Evolutionary conservation across 2,797 vertebrate genomes (phyloP).

Genomic region (Cirrhinus molitorella): DNA sequence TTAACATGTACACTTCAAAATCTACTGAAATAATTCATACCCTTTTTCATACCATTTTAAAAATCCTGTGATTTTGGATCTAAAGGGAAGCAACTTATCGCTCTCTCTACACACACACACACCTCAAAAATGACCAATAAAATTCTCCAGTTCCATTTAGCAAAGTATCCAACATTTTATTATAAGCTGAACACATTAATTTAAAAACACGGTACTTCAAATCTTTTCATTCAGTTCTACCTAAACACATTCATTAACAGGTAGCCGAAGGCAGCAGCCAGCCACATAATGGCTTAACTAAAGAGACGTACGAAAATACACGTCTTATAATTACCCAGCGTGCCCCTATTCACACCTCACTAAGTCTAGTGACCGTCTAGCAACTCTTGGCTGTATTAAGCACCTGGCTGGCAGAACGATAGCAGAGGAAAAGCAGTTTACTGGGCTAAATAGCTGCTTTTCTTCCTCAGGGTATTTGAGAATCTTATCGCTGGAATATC

Average conservation of each 20-base stretch:
- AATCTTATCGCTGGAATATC: slow-evolving; percentile 83
- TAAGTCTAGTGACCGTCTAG: slow-evolving; percentile 78
- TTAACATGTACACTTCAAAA: background rate
- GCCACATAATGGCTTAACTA: slow-evolving; percentile 74
- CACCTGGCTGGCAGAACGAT: slow-evolving; percentile 75
- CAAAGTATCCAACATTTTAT: slow-evolving; percentile 15
- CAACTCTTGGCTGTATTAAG: slow-evolving; percentile 72
- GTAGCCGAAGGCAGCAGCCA: slow-evolving; percentile 17
- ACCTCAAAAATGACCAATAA: background rate
- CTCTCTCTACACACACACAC: background rate
- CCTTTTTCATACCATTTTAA: background rate
- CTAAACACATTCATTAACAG: slow-evolving; percentile 46
- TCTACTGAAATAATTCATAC: background rate
- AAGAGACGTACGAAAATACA: slow-evolving; percentile 71
- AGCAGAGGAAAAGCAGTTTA: slow-evolving; percentile 70
- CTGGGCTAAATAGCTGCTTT: slow-evolving; percentile 78
- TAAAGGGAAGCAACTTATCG: background rate
- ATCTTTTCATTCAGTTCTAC: slow-evolving; percentile 14
- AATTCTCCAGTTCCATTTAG: slow-evolving; percentile 16
- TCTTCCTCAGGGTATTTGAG: slow-evolving; percentile 79
- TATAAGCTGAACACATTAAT: background rate
- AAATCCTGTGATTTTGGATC: background rate
- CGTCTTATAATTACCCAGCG: slow-evolving; percentile 76
- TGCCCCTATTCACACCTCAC: slow-evolving; percentile 53
- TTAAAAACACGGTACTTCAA: slow-evolving; percentile 18